A percentile compares a stretch with the other conserved stretches of the same genome.
These are phyloP conservation scores for Ammodytes marinus DNA, from an alignment of 2,113 vertebrate species.

Conservation along the genomic window DNA sequence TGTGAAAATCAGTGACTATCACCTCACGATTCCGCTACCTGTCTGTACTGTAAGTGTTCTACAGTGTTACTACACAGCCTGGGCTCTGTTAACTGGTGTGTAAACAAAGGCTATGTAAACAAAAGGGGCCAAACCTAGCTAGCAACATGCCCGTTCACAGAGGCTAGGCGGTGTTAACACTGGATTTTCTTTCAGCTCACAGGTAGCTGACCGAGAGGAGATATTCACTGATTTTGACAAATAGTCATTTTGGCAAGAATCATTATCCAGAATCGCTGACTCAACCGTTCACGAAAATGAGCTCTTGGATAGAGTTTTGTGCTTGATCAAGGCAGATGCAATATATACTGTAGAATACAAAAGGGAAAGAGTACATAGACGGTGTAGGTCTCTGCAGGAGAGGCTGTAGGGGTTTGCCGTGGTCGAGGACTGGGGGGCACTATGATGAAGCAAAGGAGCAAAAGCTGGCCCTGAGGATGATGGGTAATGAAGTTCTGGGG, in stretches of 20 bases:
- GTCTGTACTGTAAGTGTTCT: no score
- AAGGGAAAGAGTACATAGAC: conserved; percentile 51
- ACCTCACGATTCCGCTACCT: no score
- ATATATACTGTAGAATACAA: conserved; percentile 48
- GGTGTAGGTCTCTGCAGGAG: conserved; percentile 68
- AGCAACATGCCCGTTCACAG: no score
- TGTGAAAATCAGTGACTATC: no score
- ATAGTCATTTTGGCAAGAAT: conserved; percentile 49
- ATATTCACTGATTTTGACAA: background rate
- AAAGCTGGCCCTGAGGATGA: conserved; percentile 57
- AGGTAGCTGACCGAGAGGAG: no score
- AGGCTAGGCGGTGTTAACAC: no score
- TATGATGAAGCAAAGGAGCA: conserved; percentile 38
- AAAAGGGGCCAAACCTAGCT: no score
- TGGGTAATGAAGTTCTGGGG: conserved; percentile 10
- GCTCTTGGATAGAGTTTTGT: conserved; percentile 74
- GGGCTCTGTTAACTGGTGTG: no score
- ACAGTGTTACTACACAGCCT: no score
- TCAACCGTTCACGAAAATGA: conserved; percentile 54
- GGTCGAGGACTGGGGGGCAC: conserved; percentile 42
- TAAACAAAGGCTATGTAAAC: no score
- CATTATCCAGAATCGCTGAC: conserved; percentile 23
- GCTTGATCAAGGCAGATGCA: conserved; percentile 77
- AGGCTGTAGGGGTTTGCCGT: conserved; percentile 51
- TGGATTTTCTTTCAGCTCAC: no score